Base-by-base conservation (phyloP, 2,888 invertebrate genomes). In the Xestoiulus laeticollis region DNA sequence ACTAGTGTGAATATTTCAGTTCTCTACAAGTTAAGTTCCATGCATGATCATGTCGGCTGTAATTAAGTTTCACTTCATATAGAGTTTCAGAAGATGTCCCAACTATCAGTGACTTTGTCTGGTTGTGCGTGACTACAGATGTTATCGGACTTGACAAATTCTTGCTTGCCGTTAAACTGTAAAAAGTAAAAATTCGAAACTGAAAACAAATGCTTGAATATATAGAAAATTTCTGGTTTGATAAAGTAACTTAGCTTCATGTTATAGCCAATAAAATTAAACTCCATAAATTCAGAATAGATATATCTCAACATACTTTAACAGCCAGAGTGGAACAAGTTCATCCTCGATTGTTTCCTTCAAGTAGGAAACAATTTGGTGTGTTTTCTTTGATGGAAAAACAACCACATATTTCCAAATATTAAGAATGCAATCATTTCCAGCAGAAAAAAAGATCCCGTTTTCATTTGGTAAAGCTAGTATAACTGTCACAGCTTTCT, bases 271-370 rank as follows among this genome's bases (percentile, higher is more conserved):
- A 48, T 48, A 6, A 38, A 38, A 6, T 38, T 38, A 38, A n/a
- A n/a, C n/a, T n/a, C 33, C 33, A 2, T 38, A 38, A 38, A 2
- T 38, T 5, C 33, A 5, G 33, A 2, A 38, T 38, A n/a, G 16
- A 59, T n/a, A 19, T n/a, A n/a, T n/a, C n/a, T 1, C n/a, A 83
- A 83, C 83, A 43, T 84, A 85, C 86, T 85, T 85, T 48, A 85
- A 85, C 44, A 38, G 32, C 43, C 33, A 84, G 43, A 84, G 33
- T 48, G 86, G 43, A 43, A 5, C 44, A 85, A 10, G 33, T 44
- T 48, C 86, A 14, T 48, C 86, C 8, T 85, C 86, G 19, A 44
- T 8, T 26, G 5, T 19, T 38, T 85, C 48, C 19, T 44, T 32
- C 38, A 53, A 6, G n/a, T 1, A n/a, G n/a, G 53, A 44, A 30